Conservation (phyloP, 2,113 vertebrate genomes). For the Hiodon alosoides region DNA sequence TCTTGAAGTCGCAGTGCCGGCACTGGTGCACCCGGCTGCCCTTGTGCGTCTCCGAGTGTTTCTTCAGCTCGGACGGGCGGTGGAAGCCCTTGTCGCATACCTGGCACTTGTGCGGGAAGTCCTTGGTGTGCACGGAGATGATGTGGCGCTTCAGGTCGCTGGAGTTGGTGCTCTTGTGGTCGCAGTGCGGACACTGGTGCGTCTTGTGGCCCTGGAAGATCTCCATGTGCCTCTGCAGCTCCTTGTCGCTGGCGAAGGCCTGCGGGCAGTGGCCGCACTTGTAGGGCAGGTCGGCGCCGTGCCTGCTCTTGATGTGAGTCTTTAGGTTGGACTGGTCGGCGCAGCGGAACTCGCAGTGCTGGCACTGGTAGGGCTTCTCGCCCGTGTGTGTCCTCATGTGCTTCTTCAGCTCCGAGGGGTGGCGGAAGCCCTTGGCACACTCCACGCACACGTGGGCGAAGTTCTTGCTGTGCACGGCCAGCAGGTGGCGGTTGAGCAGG, state of each 20-base stretch:
- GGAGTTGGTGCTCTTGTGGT: slow-evolving; percentile 86
- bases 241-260: slow-evolving; percentile 74
- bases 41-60: slow-evolving; percentile 78
- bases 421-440: slow-evolving; percentile 95
- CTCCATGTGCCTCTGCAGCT: slow-evolving; percentile 72
- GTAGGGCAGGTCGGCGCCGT: slow-evolving; percentile 73
- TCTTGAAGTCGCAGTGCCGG: slow-evolving; percentile 84
- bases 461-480: slow-evolving; percentile 96
- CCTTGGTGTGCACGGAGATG: slow-evolving; percentile 85
- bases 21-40: slow-evolving; percentile 82
- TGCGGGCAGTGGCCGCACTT: slow-evolving; percentile 84
- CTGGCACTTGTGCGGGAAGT: slow-evolving; percentile 83
- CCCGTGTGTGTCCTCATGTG: slow-evolving; percentile 98
- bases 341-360: slow-evolving; percentile 80
- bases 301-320: slow-evolving; percentile 83
- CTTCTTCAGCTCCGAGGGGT: slow-evolving; percentile 97
- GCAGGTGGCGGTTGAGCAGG: slow-evolving; percentile 88
- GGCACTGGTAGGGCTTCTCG: slow-evolving; percentile 96
- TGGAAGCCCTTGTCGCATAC: slow-evolving; percentile 86
- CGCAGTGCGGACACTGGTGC: slow-evolving; percentile 81
- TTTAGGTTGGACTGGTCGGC: slow-evolving; percentile 85
- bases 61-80: slow-evolving; percentile 83
- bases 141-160: slow-evolving; percentile 84
- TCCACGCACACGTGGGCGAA: slow-evolving; percentile 96
- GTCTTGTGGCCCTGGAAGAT: slow-evolving; percentile 82